Conservation (phyloP, 2,113 vertebrate genomes). For the Euleptes europaea region DNA sequence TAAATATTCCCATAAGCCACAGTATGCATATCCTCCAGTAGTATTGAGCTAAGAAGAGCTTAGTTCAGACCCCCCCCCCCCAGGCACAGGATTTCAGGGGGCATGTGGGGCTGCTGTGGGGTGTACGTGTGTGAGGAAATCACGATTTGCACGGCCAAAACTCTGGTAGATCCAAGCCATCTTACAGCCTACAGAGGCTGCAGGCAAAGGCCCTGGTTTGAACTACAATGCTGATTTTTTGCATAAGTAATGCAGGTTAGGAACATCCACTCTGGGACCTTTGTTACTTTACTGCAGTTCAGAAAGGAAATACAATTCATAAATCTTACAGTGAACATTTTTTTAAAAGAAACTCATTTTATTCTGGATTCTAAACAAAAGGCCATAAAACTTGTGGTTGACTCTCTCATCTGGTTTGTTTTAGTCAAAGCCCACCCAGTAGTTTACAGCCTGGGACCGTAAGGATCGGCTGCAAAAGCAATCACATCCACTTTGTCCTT, state of each 20-base stretch:
- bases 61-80: too few species aligned
- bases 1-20: background rate
- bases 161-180: too few species aligned
- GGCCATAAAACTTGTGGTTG: background rate
- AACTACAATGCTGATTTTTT: background rate
- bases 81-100: too few species aligned
- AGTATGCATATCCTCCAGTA: background rate
- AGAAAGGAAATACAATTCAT: background rate
- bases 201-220: background rate
- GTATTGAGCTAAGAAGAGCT: background rate
- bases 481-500: background rate
- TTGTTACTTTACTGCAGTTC: background rate
- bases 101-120: too few species aligned
- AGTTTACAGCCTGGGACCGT: background rate
- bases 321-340: background rate
- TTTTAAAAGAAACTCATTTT: background rate
- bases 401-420: background rate
- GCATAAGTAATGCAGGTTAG: background rate
- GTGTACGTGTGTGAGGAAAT: too few species aligned
- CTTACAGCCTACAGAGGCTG: background rate
- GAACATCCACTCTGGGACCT: background rate
- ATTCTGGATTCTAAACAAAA: background rate
- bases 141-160: too few species aligned
- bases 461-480: background rate
- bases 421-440: background rate